phyloP scores from a whole-genome alignment of 2,888 invertebrate genomes.

The Anoncus sp. region DNA sequence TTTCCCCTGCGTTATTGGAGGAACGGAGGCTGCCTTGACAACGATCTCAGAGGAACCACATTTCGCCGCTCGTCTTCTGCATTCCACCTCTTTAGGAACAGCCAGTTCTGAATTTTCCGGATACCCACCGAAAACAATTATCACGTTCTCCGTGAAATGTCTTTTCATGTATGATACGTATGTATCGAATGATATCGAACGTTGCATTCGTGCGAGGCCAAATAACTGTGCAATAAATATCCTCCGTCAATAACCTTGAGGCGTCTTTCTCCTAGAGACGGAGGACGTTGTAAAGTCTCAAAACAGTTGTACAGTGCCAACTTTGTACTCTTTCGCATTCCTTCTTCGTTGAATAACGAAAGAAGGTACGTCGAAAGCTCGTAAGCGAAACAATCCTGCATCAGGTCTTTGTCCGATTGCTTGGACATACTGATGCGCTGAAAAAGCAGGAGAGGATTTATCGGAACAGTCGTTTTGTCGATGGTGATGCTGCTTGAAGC shows the following conservation, averaged over 20 bases:
- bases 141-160: slow-evolving; percentile 1
- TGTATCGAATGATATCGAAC: background rate
- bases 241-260: slow-evolving; percentile 28
- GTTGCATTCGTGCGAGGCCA: slow-evolving; percentile 9
- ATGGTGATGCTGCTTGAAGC: slow-evolving; percentile 35
- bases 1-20: slow-evolving; percentile 13
- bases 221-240: slow-evolving; percentile 28
- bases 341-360: slow-evolving; percentile 60
- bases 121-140: slow-evolving; percentile 33
- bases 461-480: background rate
- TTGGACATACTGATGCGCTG: slow-evolving; percentile 60
- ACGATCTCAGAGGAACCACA: background rate
- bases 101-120: background rate
- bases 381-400: slow-evolving; percentile 51
- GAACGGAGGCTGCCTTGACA: slow-evolving; percentile 14
- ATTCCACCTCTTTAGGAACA: slow-evolving; percentile 21
- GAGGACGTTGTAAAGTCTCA: slow-evolving; percentile 19
- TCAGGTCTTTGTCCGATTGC: slow-evolving; percentile 59
- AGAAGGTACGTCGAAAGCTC: slow-evolving; percentile 61
- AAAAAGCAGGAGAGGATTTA: slow-evolving; percentile 54
- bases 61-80: slow-evolving; percentile 27
- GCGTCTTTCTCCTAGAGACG: slow-evolving; percentile 15
- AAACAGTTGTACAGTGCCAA: slow-evolving; percentile 52
- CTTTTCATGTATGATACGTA: slow-evolving; percentile 18
- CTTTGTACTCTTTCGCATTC: slow-evolving; percentile 57